Conservation (phyloP, 2,797 vertebrate genomes). For the Orientallactaga sibirica region DNA sequence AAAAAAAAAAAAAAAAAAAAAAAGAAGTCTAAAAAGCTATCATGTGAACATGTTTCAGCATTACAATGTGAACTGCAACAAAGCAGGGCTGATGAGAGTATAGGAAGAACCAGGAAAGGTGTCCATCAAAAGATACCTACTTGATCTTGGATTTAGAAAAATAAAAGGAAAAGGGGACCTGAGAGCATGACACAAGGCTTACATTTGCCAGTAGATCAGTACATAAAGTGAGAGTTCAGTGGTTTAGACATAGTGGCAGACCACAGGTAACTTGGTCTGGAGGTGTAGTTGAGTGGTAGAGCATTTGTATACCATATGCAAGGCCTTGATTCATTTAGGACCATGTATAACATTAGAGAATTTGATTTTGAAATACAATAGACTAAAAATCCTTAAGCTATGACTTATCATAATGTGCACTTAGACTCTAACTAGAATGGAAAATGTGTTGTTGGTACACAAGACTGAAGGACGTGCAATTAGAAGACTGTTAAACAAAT, state of each 20-base stretch:
- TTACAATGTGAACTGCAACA: background rate
- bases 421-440: conserved; percentile 15
- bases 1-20: background rate
- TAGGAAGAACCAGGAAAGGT: background rate
- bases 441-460: background rate
- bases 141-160: background rate
- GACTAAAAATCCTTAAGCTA: background rate
- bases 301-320: too few species aligned
- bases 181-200: background rate
- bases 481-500: background rate
- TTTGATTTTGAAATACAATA: conserved; percentile 36
- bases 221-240: background rate
- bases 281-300: too few species aligned
- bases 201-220: background rate
- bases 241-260: background rate
- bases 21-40: background rate
- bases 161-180: background rate
- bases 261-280: background rate
- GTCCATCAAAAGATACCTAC: conserved; percentile 15
- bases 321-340: background rate
- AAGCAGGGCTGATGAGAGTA: background rate
- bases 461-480: background rate
- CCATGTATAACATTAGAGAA: background rate
- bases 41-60: background rate
- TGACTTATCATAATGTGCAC: background rate